phyloP scores from a whole-genome alignment of 2,797 vertebrate species.

The Odontamblyopus rebecca region DNA sequence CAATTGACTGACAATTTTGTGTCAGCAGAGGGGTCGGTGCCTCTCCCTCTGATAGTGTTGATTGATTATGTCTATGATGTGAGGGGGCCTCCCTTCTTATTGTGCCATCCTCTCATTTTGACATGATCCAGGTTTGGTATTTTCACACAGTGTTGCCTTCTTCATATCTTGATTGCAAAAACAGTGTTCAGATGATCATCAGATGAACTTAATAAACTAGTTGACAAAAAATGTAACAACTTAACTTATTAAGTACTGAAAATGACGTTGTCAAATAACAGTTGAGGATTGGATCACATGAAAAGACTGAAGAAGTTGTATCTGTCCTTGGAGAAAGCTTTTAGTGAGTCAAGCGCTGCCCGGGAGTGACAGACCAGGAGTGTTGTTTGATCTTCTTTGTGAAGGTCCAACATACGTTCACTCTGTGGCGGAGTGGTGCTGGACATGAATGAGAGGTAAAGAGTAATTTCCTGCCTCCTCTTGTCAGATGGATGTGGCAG shows the following conservation, averaged over 20 bases:
- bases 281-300: neutral
- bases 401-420: neutral
- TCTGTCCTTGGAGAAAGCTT: neutral
- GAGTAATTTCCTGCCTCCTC: conserved; percentile 70
- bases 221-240: neutral
- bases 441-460: conserved; percentile 58
- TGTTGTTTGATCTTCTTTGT: conserved; percentile 22
- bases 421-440: conserved; percentile 21
- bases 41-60: too few relatives aligned
- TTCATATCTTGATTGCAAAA: too few relatives aligned
- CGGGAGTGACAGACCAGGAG: conserved; percentile 7
- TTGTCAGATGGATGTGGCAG: conserved; percentile 42
- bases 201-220: neutral
- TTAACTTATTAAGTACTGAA: neutral
- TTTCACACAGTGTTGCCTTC: too few relatives aligned
- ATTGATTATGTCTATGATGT: too few relatives aligned
- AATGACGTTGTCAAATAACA: neutral
- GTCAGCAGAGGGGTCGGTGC: too few relatives aligned
- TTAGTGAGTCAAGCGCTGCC: conserved; percentile 11
- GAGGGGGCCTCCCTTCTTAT: too few relatives aligned
- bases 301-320: neutral
- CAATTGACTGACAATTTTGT: too few relatives aligned
- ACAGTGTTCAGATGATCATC: too few relatives aligned
- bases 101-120: too few relatives aligned
- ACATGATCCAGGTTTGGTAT: too few relatives aligned